Evolutionary conservation across 2,888 invertebrate species (phyloP).

Genomic region (Hesperia comma): DNA sequence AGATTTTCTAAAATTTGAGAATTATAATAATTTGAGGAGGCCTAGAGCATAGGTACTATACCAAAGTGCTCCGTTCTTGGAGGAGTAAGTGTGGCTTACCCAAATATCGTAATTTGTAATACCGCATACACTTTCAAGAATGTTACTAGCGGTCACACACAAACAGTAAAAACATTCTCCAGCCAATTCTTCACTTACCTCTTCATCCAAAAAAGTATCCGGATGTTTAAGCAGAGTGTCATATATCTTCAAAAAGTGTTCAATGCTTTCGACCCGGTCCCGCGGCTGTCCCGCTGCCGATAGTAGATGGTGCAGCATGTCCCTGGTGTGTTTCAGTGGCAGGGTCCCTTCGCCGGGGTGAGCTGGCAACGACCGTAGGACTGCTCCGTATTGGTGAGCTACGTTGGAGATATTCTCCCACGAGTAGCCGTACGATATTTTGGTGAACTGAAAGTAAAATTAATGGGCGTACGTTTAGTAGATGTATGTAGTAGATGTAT

Average conservation of each 20-base stretch:
- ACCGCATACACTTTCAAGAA: no score
- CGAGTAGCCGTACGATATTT: slow-evolving; percentile 85
- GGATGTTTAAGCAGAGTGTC: slow-evolving; percentile 73
- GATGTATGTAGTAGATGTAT: no score
- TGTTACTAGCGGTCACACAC: no score
- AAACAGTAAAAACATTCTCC: no score
- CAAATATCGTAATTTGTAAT: no score
- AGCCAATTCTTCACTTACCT: slow-evolving; percentile 77
- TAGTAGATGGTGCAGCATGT: slow-evolving; percentile 82
- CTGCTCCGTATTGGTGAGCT: slow-evolving; percentile 81
- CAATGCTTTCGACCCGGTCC: slow-evolving; percentile 83
- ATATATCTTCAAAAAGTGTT: slow-evolving; percentile 85
- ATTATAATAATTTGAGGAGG: no score
- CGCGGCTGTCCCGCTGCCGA: slow-evolving; percentile 63
- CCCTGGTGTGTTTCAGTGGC: slow-evolving; percentile 82
- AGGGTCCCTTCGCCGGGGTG: slow-evolving; percentile 87
- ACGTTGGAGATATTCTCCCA: slow-evolving; percentile 84
- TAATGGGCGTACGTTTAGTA: background rate
- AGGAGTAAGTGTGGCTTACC: no score
- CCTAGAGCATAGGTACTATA: no score
- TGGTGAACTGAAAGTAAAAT: slow-evolving; percentile 64
- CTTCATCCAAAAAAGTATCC: slow-evolving; percentile 88
- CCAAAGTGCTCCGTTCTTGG: no score
- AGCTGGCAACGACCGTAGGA: slow-evolving; percentile 76
- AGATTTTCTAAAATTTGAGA: slow-evolving; percentile 66